Base-by-base conservation (phyloP, 2,888 invertebrate species). In the Elegia similella region DNA sequence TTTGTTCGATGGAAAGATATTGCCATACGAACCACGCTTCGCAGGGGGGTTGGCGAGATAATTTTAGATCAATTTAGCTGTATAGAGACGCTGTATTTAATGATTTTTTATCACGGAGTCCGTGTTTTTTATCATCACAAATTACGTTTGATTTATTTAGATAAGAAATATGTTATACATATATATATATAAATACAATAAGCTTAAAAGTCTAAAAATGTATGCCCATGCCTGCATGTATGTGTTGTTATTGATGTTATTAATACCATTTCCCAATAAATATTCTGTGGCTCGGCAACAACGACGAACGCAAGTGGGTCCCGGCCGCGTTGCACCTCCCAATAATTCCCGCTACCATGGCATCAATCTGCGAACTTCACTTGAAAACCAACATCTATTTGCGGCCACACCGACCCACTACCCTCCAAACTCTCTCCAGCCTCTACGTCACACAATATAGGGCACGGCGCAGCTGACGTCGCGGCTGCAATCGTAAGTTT, bases 401-500 rank as follows among this genome's bases (percentile, higher is more conserved):
- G 50, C 50, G 15, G 34, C 13, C 38, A 48, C 34, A 50, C 34
- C 15, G 7, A 17, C 50, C 50, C 16, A 50, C 50, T 50, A 50
- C 12, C 50, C 50, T 34, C 34, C n/a, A 38, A 12, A 38, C n/a
- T 38, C n/a, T 10, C 8, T n/a, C 38, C n/a, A 38, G 38, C n/a
- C 5, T 0, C n/a, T 38, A 38, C 38, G 38, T 38, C 38, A 38
- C 38, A 38, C 38, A 38, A 50, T 34, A 50, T 17, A 50, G 16
- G 6, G 34, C 34, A 17, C 34, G n/a, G 50, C 50, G 34, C 34
- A 50, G 16, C 17, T 15, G 6, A 34, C 34, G 12, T 17, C 17
- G 46, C 15, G n/a, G n/a, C 54, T 10, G 44, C 44, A 55, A 52
- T 34, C 32, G 17, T 55, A 15, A 44, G n/a, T 34, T 55, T 44